Evolutionary conservation across 2,797 vertebrate genomes (phyloP).

Genomic region (Megaceryle alcyon): DNA sequence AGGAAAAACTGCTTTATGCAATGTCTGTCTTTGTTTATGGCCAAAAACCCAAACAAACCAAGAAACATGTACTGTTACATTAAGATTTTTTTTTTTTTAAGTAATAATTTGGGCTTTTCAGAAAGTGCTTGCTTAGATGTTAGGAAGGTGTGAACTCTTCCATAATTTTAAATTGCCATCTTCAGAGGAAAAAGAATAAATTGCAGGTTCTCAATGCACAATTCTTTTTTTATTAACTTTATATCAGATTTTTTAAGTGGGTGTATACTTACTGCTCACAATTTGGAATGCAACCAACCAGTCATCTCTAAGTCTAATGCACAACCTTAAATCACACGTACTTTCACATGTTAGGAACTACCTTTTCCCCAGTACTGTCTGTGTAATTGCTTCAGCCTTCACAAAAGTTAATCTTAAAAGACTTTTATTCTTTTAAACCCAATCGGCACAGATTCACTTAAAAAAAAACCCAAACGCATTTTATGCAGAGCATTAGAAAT

Average conservation of each 20-base stretch:
- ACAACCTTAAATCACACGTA: not conserved
- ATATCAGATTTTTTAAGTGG: not conserved
- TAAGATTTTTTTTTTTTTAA: not conserved
- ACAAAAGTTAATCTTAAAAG: not conserved
- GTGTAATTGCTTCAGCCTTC: not conserved
- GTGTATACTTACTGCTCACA: not conserved
- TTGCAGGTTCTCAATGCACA: not conserved
- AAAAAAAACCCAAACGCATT: not conserved
- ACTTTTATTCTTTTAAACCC: not conserved
- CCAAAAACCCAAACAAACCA: not conserved
- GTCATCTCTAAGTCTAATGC: not conserved
- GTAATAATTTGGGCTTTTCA: not conserved
- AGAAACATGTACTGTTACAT: not conserved
- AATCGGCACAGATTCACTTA: not conserved
- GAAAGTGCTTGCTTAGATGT: not conserved
- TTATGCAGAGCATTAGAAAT: not conserved
- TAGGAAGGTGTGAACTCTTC: not conserved
- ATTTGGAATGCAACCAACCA: not conserved
- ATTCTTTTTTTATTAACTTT: not conserved
- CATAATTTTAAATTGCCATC: not conserved
- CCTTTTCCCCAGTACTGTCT: not conserved
- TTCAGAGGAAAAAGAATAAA: not conserved
- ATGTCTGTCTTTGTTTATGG: not conserved
- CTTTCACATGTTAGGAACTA: not conserved
- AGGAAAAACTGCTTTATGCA: not conserved